Evolutionary conservation across 2,797 vertebrate species (phyloP), one percentile per base, ranked within the genome.

Genomic region (Enteromius unitaeniatus): DNA sequence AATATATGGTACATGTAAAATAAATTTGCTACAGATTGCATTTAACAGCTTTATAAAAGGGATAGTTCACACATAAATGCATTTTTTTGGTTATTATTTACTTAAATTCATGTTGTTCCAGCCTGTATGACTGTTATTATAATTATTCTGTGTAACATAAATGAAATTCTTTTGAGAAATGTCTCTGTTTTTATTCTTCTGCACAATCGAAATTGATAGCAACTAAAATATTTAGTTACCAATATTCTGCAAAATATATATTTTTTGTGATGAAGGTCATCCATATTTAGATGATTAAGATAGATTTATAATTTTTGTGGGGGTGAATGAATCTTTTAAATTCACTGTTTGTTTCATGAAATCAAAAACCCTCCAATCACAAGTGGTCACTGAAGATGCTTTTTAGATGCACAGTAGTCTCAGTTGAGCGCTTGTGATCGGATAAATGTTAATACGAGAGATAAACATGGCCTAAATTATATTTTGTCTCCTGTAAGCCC

Each of bases 391-490:
- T 21, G 49, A 74, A 34, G 28, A 51, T 4, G 28, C 3, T 14
- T 31, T 74, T 74, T 74, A 53, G 7, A 23, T 4, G 34, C 73
- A 23, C 34, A 58, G 13, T 10, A n/a, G 53, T 76, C 74, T 23
- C 34, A 8, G 73, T 8, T 75, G 19, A 75, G 19, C 1, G 2
- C 34, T 26, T 58, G 53, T 60, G 53, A 76, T 42, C 1, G 8
- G n/a, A 76, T 60, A 60, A 14, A 58, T 65, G 19, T 78, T 78
- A 47, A 65, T 34, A 31, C 21, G 26, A 67, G 77, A 78, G 60
- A 78, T 65, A 65, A 78, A 60, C n/a, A 26, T 60, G 53, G 14
- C 14, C 34, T 76, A 60, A 76, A 65, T 49, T 49, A 78, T 64
- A 49, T 78, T 78, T 45, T 21, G 8, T 19, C 37, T 78, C 9